phyloP scores from a whole-genome alignment of 2,888 invertebrate species.

The Sinhomidia bicolor region DNA sequence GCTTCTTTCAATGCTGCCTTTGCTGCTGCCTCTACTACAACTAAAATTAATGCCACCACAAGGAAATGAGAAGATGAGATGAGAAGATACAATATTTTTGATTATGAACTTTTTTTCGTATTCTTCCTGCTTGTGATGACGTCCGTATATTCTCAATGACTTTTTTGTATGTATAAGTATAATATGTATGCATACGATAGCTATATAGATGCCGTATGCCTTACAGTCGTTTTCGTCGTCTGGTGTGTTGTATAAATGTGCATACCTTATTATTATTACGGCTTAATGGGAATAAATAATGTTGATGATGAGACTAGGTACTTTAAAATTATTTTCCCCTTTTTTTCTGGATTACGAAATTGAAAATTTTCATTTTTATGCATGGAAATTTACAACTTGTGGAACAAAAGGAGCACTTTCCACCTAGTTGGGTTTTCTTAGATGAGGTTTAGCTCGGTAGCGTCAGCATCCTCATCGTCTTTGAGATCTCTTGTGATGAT shows the following conservation, averaged over 20 bases:
- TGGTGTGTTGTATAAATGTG: constrained; percentile 24
- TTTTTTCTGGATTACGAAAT: constrained; percentile 49
- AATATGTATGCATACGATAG: too few relatives aligned
- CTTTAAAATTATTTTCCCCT: constrained; percentile 4
- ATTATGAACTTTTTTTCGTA: constrained; percentile 59
- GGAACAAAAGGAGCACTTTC: not conserved
- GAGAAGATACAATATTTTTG: constrained; percentile 59
- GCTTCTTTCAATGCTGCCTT: not conserved
- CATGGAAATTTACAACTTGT: constrained; percentile 52
- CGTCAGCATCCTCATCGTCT: too few relatives aligned
- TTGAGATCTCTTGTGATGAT: not conserved
- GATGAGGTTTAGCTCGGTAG: too few relatives aligned
- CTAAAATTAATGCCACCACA: constrained; percentile 61
- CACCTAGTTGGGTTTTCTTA: too few relatives aligned
- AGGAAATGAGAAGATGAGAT: constrained; percentile 50
- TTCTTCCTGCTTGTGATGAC: not conserved
- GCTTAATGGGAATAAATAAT: not conserved
- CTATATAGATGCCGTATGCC: not conserved
- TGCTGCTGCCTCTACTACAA: constrained; percentile 1
- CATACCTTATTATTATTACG: not conserved
- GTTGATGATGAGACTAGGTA: not conserved
- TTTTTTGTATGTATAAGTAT: too few relatives aligned
- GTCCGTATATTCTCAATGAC: not conserved
- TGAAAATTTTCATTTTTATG: constrained; percentile 67
- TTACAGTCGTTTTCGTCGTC: not conserved